These are phyloP conservation scores for Atethmia centrago DNA, from an alignment of 2,888 invertebrate genomes.

Conservation along the genomic window DNA sequence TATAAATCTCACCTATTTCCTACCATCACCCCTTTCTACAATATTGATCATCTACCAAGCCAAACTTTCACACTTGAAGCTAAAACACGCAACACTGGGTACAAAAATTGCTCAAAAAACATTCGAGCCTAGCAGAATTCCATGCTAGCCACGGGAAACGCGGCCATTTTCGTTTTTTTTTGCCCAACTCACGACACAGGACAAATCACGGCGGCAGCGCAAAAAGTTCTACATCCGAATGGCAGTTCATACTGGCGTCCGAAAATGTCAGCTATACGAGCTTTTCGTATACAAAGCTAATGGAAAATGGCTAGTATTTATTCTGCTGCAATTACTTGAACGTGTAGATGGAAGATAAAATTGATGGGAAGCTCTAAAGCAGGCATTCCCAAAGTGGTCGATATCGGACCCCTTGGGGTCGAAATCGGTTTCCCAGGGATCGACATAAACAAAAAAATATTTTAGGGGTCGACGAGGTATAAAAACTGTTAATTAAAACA, in stretches of 20 bases:
- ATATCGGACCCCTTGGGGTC: too few relatives aligned
- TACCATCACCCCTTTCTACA: background rate
- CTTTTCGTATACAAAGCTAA: constrained; percentile 29
- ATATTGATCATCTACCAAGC: background rate
- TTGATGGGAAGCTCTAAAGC: background rate
- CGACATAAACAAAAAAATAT: too few relatives aligned
- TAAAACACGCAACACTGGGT: constrained; percentile 50
- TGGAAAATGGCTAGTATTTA: constrained; percentile 21
- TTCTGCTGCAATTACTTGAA: constrained; percentile 18
- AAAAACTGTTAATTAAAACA: too few relatives aligned
- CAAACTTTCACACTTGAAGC: background rate
- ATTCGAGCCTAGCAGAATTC: constrained; percentile 4
- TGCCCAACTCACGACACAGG: constrained; percentile 34
- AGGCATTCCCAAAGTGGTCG: too few relatives aligned
- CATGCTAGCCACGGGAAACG: constrained; percentile 12
- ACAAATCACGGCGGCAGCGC: constrained; percentile 43
- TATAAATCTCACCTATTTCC: too few relatives aligned
- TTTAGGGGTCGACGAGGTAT: too few relatives aligned
- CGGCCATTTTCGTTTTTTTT: constrained; percentile 31
- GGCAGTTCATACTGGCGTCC: constrained; percentile 17
- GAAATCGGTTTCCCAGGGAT: too few relatives aligned
- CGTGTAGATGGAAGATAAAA: background rate
- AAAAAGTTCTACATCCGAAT: constrained; percentile 42
- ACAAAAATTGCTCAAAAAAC: constrained; percentile 35
- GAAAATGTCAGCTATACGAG: constrained; percentile 43